Base-by-base conservation (phyloP, 2,888 invertebrate species). In the Ecdyonurus torrentis region DNA sequence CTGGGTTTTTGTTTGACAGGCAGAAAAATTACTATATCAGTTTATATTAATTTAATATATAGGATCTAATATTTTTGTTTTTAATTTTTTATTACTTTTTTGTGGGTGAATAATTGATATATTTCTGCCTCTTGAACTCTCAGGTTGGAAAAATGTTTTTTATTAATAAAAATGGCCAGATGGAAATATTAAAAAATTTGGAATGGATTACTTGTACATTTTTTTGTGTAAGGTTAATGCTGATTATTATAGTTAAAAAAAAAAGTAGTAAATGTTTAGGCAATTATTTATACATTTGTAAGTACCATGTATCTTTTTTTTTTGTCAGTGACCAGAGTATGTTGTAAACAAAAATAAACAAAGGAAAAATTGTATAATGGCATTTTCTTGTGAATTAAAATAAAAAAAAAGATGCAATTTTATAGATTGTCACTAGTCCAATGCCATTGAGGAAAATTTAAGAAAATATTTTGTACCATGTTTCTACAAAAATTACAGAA, bases 121-220 rank as follows among this genome's bases (percentile, higher is more conserved):
- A 55, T 55, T 55, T 55, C 55, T 55, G 55, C n/a, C 22, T 55
- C 55, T 55, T 55, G 55, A 55, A 55, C 55, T 20, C 55, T 55
- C 55, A 55, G 55, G 55, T 55, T 55, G 55, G n/a, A 7, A 55
- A 55, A 20, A 55, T 22, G 22, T 10, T n/a, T 55, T 55, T 37
- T 37, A 37, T n/a, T n/a, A n/a, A n/a, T n/a, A n/a, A n/a, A n/a
- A n/a, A 37, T 10, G 37, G 37, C 37, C 37, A 37, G 37, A 37
- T 37, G 37, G 37, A 37, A 37, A 37, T 37, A n/a, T n/a, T n/a
- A n/a, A n/a, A 37, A 37, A 37, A 10, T 10, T 37, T 37, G 37
- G 37, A 37, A 37, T 37, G 37, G 37, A 10, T 37, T 10, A 10
- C 15, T 37, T 37, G 37, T 37, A 37, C 37, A 37, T 37, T 37